Percentiles rank a stretch among this genome's conserved stretches.
Conservation (phyloP, 2,888 invertebrate species). For the Leptodirus hochenwartii region DNA sequence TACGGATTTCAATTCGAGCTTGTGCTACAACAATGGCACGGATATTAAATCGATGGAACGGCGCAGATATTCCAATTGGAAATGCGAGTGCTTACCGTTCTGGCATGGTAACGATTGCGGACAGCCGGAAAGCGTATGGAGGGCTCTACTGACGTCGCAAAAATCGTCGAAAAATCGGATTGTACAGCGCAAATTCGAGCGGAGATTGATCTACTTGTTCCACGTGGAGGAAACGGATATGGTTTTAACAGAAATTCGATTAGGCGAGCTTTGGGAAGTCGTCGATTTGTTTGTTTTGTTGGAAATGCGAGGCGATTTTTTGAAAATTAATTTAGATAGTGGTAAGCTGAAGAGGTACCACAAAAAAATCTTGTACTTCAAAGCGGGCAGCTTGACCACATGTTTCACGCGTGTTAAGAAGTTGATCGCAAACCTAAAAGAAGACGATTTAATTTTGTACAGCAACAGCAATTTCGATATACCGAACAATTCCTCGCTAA, state of each 20-base stretch:
- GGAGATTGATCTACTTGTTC: constrained; percentile 38
- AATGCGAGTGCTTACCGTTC: constrained; percentile 37
- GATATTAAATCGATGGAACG: constrained; percentile 24
- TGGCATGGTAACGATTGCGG: constrained; percentile 49
- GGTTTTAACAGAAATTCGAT: constrained; percentile 37
- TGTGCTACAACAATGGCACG: constrained; percentile 26
- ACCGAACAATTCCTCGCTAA: constrained; percentile 38
- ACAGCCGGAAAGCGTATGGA: constrained; percentile 47
- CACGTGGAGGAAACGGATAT: constrained; percentile 33
- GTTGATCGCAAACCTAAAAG: constrained; percentile 27
- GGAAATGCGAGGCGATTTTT: constrained; percentile 23
- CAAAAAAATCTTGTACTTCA: constrained; percentile 32
- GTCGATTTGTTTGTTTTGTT: constrained; percentile 47
- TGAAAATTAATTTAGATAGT: constrained; percentile 28
- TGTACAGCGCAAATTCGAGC: constrained; percentile 22
- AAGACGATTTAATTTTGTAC: constrained; percentile 39
- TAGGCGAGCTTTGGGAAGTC: constrained; percentile 37
- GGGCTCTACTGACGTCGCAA: constrained; percentile 38
- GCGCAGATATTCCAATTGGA: constrained; percentile 22
- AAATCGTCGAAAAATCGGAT: too few relatives aligned
- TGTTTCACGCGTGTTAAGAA: constrained; percentile 27
- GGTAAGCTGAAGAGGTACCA: constrained; percentile 31
- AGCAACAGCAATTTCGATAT: constrained; percentile 33
- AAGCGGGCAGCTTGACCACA: constrained; percentile 18
- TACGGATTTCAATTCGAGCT: constrained; percentile 26